Evolutionary conservation across 2,888 invertebrate genomes (phyloP).

Genomic region (Mantis religiosa): DNA sequence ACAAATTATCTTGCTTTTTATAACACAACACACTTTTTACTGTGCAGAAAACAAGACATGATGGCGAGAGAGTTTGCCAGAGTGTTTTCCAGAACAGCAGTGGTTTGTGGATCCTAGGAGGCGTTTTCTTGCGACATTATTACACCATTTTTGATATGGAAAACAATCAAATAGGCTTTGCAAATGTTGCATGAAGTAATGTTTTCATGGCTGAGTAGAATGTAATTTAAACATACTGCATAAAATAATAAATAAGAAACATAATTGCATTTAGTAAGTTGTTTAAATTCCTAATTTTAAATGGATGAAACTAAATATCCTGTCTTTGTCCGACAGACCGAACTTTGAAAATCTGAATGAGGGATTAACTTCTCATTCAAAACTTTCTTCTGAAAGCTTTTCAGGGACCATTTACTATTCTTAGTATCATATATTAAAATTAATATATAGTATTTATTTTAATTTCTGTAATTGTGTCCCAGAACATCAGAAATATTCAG

Average conservation of each 20-base stretch:
- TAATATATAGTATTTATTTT: no score
- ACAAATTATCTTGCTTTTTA: neutral
- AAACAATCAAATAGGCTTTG: neutral
- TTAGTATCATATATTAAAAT: no score
- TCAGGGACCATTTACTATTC: no score
- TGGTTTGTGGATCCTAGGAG: neutral
- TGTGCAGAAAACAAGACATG: neutral
- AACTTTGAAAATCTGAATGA: no score
- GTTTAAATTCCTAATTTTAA: no score
- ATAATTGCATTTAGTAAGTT: no score
- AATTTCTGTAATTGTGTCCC: no score
- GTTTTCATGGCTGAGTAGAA: neutral
- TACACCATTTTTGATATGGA: neutral
- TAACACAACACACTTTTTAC: neutral
- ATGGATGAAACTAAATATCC: no score
- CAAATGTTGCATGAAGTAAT: neutral
- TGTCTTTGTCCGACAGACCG: no score
- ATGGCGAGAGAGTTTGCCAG: neutral
- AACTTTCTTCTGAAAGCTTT: no score
- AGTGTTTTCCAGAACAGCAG: neutral
- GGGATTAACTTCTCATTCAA: no score
- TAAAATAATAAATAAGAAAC: neutral
- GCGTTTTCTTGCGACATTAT: neutral
- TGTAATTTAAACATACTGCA: neutral
- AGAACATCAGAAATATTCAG: no score